phyloP scores from a whole-genome alignment of 2,888 invertebrate genomes.

The Caprella mutica region DNA sequence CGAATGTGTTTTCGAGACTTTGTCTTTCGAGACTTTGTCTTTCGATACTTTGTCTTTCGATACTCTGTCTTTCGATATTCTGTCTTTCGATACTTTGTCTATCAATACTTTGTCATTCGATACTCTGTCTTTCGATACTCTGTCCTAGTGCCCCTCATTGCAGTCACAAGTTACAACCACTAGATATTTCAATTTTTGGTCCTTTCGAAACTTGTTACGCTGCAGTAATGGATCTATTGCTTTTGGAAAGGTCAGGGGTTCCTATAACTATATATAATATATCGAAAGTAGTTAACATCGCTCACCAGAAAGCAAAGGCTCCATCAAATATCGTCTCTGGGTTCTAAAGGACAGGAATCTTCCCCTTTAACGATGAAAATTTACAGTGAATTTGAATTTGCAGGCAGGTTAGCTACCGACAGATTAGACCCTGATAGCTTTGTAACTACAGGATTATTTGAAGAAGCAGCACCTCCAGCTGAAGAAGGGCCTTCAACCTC shows the following conservation, averaged over 20 bases:
- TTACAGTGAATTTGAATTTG: constrained; percentile 12
- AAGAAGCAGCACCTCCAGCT: constrained; percentile 1
- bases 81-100: too few relatives aligned
- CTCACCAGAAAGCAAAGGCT: too few relatives aligned
- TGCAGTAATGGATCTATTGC: constrained; percentile 12
- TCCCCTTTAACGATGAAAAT: constrained; percentile 10
- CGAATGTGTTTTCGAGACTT: too few relatives aligned
- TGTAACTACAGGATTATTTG: constrained; percentile 4
- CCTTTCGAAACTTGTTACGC: constrained; percentile 35
- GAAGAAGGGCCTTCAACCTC: constrained; percentile 5
- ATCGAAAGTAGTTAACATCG: constrained; percentile 3
- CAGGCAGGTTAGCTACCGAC: constrained; percentile 3
- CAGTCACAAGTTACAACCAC: constrained; percentile 40
- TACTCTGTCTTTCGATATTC: too few relatives aligned
- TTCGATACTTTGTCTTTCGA: too few relatives aligned
- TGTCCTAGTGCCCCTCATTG: too few relatives aligned
- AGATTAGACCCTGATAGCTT: not conserved
- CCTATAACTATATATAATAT: constrained; percentile 9
- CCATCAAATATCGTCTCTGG: constrained; percentile 13
- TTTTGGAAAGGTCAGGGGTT: constrained; percentile 2
- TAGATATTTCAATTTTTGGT: constrained; percentile 37
- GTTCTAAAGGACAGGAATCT: constrained; percentile 10
- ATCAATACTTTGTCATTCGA: too few relatives aligned
- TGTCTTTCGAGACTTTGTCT: too few relatives aligned
- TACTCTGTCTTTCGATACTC: too few relatives aligned